A percentile compares a stretch with the other conserved stretches of the same genome.
Conservation (phyloP, 2,888 invertebrate species). For the Acutogordius australiensis region DNA sequence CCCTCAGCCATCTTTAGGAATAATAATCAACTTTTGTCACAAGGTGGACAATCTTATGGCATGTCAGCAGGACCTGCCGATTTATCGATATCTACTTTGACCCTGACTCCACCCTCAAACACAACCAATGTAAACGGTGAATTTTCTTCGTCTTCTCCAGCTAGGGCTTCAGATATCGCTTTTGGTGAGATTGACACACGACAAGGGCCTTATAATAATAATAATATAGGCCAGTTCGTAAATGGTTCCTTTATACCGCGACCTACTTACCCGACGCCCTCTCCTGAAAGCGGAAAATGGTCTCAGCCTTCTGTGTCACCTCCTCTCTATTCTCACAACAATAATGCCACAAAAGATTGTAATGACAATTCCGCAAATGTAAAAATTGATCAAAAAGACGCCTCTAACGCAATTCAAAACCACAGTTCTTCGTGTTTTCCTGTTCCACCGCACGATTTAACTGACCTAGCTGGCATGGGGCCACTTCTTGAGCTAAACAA, state of each 20-base stretch:
- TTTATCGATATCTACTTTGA: background rate
- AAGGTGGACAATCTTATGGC: background rate
- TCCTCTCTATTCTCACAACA: too few species aligned
- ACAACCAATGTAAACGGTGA: background rate
- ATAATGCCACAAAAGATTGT: too few species aligned
- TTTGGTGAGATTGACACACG: background rate
- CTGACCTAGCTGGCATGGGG: too few species aligned
- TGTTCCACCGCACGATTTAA: too few species aligned
- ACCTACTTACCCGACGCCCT: constrained; percentile 12
- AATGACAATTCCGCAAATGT: too few species aligned
- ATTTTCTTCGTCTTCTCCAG: background rate
- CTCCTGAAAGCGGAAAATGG: constrained; percentile 8
- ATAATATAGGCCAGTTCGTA: background rate
- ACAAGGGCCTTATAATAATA: background rate
- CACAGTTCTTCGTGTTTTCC: too few species aligned
- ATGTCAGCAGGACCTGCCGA: background rate
- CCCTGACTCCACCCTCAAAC: background rate
- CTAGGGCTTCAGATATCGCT: background rate
- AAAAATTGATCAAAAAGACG: too few species aligned
- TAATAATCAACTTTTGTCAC: background rate
- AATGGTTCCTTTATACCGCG: background rate
- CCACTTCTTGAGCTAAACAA: too few species aligned
- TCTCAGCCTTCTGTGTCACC: background rate
- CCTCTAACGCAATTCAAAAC: too few species aligned
- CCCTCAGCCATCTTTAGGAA: background rate